Base-by-base conservation (phyloP, 2,113 vertebrate species). In the Chelonoidis abingdonii region DNA sequence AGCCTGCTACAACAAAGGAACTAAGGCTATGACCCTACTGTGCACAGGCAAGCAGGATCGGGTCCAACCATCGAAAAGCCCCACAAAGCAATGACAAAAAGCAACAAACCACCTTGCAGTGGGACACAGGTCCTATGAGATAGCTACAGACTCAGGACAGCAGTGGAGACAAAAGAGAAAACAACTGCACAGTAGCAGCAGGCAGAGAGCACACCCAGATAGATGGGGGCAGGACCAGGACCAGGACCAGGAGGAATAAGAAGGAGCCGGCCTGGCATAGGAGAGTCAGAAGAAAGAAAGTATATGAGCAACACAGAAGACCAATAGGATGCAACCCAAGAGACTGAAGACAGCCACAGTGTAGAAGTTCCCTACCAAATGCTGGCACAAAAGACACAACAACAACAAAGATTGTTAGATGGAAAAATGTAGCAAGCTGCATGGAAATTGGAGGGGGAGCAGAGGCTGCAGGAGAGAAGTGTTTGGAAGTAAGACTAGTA, bases 251-350 rank as follows among this genome's bases (percentile, higher is more conserved):
- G 35, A 72, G n/a, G 65, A 72, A 59, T 59, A 59, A 59, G 25
- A 29, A 59, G 57, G 25, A 59, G 27, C 27, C 57, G 57, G 57
- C 57, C 57, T 59, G 25, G 13, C 27, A 13, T 10, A 59, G 57
- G 57, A 59, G 11, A 29, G 57, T 59, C 57, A 27, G 27, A 27
- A 59, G 57, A 25, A 10, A 59, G 22, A 59, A 12, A 29, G 27
- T 11, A 59, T 31, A 59, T 59, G 27, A 59, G 76, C 76, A 89
- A 27, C 80, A 59, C 0, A 0, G 17, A 35, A 0, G 0, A 10
- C 29, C 87, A 53, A 80, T 8, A 16, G 22, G 16, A 21, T 65
- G 57, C 3, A 25, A 44, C 0, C 2, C 54, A 76, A 86, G 80
- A 4, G 22, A 35, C 1, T 17, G 10, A 31, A n/a, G 31, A 29